Percentiles rank a stretch among this genome's conserved stretches.
phyloP scores from a whole-genome alignment of 2,797 vertebrate species.

The Erpetoichthys calabaricus region DNA sequence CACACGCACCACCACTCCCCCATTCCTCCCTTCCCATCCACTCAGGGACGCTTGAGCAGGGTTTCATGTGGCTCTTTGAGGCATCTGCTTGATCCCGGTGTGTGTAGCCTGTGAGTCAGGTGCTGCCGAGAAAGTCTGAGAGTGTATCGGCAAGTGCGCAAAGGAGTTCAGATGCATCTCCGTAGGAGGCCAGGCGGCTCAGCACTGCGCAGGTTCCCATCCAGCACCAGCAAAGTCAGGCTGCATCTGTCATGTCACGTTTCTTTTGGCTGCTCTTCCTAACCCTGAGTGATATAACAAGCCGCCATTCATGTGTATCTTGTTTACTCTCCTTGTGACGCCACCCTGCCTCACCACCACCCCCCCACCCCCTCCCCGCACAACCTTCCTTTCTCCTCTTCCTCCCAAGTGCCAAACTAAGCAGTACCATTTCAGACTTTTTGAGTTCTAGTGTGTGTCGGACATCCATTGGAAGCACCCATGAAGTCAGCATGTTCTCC shows the following conservation, averaged over 20 bases:
- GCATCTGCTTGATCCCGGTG: constrained; percentile 37
- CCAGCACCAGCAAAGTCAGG: constrained; percentile 60
- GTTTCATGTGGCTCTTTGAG: constrained; percentile 28
- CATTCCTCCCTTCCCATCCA: constrained; percentile 30
- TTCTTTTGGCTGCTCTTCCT: constrained; percentile 49
- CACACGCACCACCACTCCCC: constrained; percentile 29
- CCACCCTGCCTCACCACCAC: constrained; percentile 27
- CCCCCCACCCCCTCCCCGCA: constrained; percentile 18
- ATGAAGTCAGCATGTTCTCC: constrained; percentile 69
- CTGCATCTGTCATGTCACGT: constrained; percentile 66
- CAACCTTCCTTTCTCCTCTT: constrained; percentile 37
- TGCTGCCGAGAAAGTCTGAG: constrained; percentile 11
- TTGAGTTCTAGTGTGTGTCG: constrained; percentile 62
- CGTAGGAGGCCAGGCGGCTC: too few relatives aligned
- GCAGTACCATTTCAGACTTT: constrained; percentile 60
- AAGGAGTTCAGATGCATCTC: too few relatives aligned
- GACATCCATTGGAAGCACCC: constrained; percentile 63
- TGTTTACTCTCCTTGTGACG: constrained; percentile 48
- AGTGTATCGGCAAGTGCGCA: neutral
- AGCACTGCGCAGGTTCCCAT: constrained; percentile 28
- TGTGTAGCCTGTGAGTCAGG: constrained; percentile 36
- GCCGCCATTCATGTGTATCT: constrained; percentile 66
- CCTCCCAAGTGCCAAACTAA: constrained; percentile 62
- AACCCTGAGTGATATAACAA: constrained; percentile 62
- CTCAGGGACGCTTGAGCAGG: constrained; percentile 14